Percentiles rank a stretch among this genome's conserved stretches.
phyloP scores from a whole-genome alignment of 2,113 vertebrate genomes.

The Hystrix brachyura region DNA sequence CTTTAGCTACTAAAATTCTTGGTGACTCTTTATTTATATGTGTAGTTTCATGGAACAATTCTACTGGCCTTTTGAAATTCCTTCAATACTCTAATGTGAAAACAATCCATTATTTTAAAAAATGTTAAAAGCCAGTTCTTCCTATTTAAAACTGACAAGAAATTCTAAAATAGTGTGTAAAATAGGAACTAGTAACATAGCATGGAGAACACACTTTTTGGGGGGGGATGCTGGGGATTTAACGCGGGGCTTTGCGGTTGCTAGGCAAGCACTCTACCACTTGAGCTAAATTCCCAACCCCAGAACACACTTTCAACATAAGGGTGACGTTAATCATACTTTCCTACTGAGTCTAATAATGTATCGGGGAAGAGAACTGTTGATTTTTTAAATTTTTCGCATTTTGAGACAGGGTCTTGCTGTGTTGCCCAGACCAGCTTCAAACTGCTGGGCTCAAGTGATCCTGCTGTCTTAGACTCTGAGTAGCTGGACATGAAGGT shows the following conservation, averaged over 20 bases:
- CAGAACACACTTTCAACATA: not conserved
- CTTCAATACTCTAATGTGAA: not conserved
- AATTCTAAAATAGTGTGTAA: not conserved
- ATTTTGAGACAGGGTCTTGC: not conserved
- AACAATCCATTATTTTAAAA: not conserved
- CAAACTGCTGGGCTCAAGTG: not conserved
- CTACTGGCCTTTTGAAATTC: not conserved
- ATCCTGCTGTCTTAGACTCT: not conserved
- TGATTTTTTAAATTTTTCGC: not conserved
- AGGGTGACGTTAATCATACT: not conserved
- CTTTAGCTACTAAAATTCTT: conserved; percentile 35
- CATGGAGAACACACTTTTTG: not conserved
- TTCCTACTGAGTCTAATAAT: not conserved
- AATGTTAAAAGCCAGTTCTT: conserved; percentile 8
- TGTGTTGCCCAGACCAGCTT: not conserved
- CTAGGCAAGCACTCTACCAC: too few species aligned
- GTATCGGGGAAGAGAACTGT: not conserved
- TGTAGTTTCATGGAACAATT: not conserved
- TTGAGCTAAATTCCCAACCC: too few species aligned
- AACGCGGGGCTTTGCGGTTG: too few species aligned
- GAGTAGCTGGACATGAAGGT: not conserved
- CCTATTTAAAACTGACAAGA: not conserved
- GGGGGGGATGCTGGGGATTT: too few species aligned
- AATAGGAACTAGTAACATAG: not conserved
- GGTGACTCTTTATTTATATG: conserved; percentile 29